phyloP scores from a whole-genome alignment of 2,797 vertebrate genomes.

The Squalus acanthias region DNA sequence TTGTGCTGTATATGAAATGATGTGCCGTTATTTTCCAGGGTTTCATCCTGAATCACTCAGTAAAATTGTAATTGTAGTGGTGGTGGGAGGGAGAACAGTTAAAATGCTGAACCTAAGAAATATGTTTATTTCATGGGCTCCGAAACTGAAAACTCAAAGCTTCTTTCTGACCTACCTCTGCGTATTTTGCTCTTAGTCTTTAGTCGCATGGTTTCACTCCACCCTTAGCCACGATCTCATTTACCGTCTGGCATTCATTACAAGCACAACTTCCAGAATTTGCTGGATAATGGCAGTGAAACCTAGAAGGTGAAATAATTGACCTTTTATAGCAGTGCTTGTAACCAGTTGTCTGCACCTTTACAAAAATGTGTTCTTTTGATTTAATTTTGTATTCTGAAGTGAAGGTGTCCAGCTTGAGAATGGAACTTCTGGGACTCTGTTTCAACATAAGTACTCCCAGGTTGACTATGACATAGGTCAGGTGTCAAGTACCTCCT shows the following conservation, averaged over 20 bases:
- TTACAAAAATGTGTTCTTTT: not conserved
- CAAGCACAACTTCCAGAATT: not conserved
- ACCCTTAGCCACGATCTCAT: not conserved
- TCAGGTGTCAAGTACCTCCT: not conserved
- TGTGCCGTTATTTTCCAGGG: not conserved
- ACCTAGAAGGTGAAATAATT: not conserved
- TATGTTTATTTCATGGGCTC: not conserved
- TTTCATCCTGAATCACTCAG: constrained; percentile 6
- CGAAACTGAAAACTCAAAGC: not conserved
- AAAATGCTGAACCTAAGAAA: not conserved
- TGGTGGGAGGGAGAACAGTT: not conserved
- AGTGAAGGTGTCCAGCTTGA: not conserved
- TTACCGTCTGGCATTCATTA: not conserved
- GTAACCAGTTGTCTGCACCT: not conserved
- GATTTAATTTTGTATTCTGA: not conserved
- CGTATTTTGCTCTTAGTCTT: not conserved
- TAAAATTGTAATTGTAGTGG: not conserved
- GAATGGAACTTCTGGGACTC: not conserved
- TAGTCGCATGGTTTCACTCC: not conserved
- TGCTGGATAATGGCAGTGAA: not conserved
- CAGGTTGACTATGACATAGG: not conserved
- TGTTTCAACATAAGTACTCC: not conserved
- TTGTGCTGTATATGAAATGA: not conserved
- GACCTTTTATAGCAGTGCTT: not conserved
- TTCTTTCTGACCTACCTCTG: not conserved